These are phyloP conservation scores for Nephotettix cincticeps DNA, from an alignment of 1,140 invertebrate genomes.

Conservation along the genomic window DNA sequence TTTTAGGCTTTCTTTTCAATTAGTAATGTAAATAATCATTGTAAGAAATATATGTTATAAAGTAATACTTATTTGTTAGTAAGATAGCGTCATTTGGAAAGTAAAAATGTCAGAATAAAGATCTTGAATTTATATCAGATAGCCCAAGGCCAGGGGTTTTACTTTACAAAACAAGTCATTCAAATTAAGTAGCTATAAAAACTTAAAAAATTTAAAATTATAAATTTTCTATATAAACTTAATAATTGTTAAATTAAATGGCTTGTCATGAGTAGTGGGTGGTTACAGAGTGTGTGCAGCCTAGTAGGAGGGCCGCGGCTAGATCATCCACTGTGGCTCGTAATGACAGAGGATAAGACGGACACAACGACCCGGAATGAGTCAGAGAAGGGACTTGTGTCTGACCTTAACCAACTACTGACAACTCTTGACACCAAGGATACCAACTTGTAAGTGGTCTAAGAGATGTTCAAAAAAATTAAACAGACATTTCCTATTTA, in stretches of 20 bases:
- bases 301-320: slow-evolving; percentile 1
- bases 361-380: slow-evolving; percentile 44
- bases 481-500: no score
- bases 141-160: not conserved
- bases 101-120: no score
- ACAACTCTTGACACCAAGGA: slow-evolving; percentile 68
- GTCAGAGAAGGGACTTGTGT: slow-evolving; percentile 54
- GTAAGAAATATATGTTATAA: no score
- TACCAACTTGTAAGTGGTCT: slow-evolving; percentile 86
- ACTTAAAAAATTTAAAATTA: not conserved
- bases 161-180: not conserved
- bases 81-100: no score
- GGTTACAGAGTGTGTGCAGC: not conserved
- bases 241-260: not conserved
- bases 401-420: slow-evolving; percentile 60
- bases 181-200: not conserved
- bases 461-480: no score
- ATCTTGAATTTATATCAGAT: no score
- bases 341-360: slow-evolving; percentile 22
- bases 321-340: slow-evolving; percentile 18
- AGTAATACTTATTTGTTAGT: no score
- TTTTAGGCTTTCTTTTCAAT: no score
- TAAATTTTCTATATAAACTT: no score
- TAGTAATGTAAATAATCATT: no score
- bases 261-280: not conserved